phyloP scores from a whole-genome alignment of 2,113 vertebrate genomes.

The Leucoraja erinaceus region DNA sequence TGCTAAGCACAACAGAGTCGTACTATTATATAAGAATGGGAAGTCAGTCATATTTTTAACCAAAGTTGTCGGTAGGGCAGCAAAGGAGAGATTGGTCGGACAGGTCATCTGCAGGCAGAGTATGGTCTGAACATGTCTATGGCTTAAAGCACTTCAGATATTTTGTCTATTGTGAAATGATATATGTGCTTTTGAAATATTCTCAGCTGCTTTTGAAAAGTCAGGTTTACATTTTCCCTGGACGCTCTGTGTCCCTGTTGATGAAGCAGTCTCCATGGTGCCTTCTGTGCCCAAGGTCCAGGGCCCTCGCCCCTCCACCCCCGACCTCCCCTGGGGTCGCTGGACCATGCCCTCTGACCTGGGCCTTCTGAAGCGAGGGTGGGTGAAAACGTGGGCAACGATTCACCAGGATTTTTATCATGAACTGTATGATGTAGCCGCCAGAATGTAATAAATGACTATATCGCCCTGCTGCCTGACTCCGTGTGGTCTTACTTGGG shows the following conservation, averaged over 20 bases:
- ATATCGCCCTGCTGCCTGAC: not conserved
- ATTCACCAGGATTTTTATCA: slow-evolving; percentile 41
- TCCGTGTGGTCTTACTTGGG: not conserved
- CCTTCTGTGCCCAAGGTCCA: not conserved
- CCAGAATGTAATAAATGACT: slow-evolving; percentile 91
- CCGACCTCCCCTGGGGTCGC: not conserved
- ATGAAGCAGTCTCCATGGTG: not conserved
- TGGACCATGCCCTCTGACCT: not conserved
- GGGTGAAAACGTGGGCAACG: not conserved
- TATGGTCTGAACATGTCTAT: slow-evolving; percentile 74
- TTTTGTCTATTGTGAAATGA: slow-evolving; percentile 79
- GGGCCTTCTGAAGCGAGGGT: not conserved
- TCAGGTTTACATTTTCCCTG: slow-evolving; percentile 87
- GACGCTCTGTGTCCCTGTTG: not conserved
- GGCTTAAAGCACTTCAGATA: slow-evolving; percentile 83
- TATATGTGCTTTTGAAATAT: slow-evolving; percentile 56
- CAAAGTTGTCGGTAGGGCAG: slow-evolving; percentile 32
- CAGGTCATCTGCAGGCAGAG: slow-evolving; percentile 91
- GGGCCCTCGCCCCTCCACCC: not conserved
- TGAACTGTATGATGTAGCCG: slow-evolving; percentile 88
- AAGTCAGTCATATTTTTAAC: slow-evolving; percentile 32
- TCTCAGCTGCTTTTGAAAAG: slow-evolving; percentile 67
- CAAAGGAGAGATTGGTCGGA: not conserved
- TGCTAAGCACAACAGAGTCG: slow-evolving; percentile 28
- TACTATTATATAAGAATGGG: slow-evolving; percentile 16